These are phyloP conservation scores for Tupiocoris notatus DNA, from an alignment of 2,888 invertebrate genomes.

Conservation along the genomic window DNA sequence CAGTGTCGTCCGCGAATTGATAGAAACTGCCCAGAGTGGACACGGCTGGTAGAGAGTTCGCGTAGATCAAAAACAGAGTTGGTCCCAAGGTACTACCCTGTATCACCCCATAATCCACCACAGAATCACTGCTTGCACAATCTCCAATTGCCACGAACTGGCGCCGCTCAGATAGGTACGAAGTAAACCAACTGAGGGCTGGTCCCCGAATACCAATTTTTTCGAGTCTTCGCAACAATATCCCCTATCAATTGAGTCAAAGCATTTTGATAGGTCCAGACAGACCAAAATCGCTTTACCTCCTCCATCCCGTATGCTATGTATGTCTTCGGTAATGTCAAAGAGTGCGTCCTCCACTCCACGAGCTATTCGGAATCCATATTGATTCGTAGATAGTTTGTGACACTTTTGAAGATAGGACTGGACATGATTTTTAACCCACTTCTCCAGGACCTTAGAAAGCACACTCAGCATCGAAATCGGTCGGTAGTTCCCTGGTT, in stretches of 20 bases:
- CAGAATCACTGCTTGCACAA: not conserved
- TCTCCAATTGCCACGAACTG: slow-evolving; percentile 3
- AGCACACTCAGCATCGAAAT: slow-evolving; percentile 7
- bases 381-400: not conserved
- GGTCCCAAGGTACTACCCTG: slow-evolving; percentile 16
- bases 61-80: slow-evolving; percentile 4
- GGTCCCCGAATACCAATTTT: slow-evolving; percentile 3
- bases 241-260: not conserved
- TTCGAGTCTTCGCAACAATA: slow-evolving; percentile 3
- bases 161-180: not conserved
- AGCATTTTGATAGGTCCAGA: slow-evolving; percentile 7
- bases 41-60: not conserved
- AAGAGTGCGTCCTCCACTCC: slow-evolving; percentile 4
- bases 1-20: slow-evolving; percentile 2
- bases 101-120: slow-evolving; percentile 4
- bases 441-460: slow-evolving; percentile 11
- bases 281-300: slow-evolving; percentile 2
- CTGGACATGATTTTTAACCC: not conserved
- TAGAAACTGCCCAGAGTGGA: not conserved
- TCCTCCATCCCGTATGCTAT: slow-evolving; percentile 10
- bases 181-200: not conserved
- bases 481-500: slow-evolving; percentile 4
- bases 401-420: not conserved
- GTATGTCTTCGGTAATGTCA: not conserved
- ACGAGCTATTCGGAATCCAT: not conserved